Base-by-base conservation (phyloP, 1,140 invertebrate species). In the Caerostris extrusa region DNA sequence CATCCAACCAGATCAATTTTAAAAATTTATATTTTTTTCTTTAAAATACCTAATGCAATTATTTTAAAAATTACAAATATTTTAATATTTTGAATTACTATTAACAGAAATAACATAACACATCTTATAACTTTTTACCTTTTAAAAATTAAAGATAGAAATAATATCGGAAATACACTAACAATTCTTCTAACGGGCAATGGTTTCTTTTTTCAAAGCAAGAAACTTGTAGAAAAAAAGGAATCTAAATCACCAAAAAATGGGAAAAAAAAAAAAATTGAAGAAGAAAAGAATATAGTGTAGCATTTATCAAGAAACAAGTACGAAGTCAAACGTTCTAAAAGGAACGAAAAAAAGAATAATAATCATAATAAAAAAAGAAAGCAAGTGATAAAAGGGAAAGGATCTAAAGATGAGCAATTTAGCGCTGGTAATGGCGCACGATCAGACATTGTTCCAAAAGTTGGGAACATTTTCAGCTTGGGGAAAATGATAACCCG, bases 381-480 rank as follows among this genome's bases (percentile, higher is more conserved):
- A 34, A 55, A 10, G 17, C 14, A 7, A 3, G 17, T 17, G 55
- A 57, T 57, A 83, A 83, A 83, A 57, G 82, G 0, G 8, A 83
- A 58, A 83, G 56, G 82, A 83, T 57, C 58, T 8, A 89, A 69
- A 67, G 64, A 89, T 67, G 87, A 89, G 87, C 87, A 89, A 89
- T 89, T 89, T 89, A 89, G 64, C 64, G 64, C 87, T 50, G 19
- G 87, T 89, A 89, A 89, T 89, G 53, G 87, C 7, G 34, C 50
- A 19, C 87, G 87, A 89, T 89, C 87, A 69, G 64, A 89, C 87
- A 89, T 69, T 89, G 87, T 89, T 89, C 87, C 87, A 89, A 89
- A 89, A 89, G 87, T 89, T 89, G 85, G 87, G 87, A 89, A 89
- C 87, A 89, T 89, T 89, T 89, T 89, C 50, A 64, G 87, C 87